phyloP scores from a whole-genome alignment of 2,113 vertebrate species.

The Furnarius figulus region DNA sequence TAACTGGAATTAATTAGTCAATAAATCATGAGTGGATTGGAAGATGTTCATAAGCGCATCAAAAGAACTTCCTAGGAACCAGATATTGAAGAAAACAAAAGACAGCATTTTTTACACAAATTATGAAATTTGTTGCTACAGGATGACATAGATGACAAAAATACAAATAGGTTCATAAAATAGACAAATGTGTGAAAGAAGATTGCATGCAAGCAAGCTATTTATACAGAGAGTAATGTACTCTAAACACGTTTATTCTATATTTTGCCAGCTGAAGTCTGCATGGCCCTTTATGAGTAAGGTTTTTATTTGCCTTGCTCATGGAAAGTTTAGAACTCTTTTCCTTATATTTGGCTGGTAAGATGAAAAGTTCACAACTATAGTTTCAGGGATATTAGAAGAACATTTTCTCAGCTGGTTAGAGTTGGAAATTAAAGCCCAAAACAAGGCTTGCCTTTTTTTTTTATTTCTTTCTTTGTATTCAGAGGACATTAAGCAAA shows the following conservation, averaged over 20 bases:
- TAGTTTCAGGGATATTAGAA: not conserved
- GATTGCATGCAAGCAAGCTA: not conserved
- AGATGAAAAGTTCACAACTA: not conserved
- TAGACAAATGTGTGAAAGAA: not conserved
- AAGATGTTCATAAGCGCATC: not conserved
- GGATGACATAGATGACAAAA: not conserved
- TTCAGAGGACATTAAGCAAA: not conserved
- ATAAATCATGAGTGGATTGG: not conserved
- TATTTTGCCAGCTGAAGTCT: not conserved
- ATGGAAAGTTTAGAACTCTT: not conserved
- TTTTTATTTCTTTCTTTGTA: not conserved
- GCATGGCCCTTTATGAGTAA: not conserved
- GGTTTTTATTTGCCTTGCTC: not conserved
- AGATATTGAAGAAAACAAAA: not conserved
- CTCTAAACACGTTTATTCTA: not conserved
- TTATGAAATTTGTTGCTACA: not conserved
- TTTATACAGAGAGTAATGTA: not conserved
- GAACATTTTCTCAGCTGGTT: not conserved
- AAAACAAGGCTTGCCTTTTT: fast-evolving
- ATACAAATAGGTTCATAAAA: not conserved
- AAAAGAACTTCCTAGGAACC: not conserved
- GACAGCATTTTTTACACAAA: not conserved
- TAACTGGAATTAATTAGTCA: not conserved
- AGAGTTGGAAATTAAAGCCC: not conserved
- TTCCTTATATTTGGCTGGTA: not conserved